Evolutionary conservation across 2,113 vertebrate species (phyloP), one percentile per base, ranked within the genome.

Genomic region (Onychorhynchus coronatus): DNA sequence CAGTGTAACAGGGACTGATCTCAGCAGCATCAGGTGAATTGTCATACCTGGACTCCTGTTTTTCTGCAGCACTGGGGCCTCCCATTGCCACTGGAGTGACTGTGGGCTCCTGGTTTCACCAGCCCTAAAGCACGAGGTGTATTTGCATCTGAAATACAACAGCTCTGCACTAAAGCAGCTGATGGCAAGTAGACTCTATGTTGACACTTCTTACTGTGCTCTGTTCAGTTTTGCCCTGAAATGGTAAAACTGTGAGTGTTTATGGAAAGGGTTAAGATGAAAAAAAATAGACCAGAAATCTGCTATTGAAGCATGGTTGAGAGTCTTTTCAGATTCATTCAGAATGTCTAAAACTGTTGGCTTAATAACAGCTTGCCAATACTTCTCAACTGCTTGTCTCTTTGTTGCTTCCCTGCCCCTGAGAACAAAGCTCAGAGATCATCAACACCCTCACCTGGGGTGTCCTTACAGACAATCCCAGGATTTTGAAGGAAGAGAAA

Each of bases 321-420:
- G 47, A 44, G 74, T 91, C 14, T 91, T 76, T 84, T 92, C 73
- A 87, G 35, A n/a, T 7, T 74, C 31, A 65, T 84, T 73, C 76
- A 86, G 44, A 85, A 87, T 84, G 44, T 86, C 56, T 80, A 24
- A 86, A 93, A 71, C 11, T 65, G 37, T 33, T 88, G 73, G 35
- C 47, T 92, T 92, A 94, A 77, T 75, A 93, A 78, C 66, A 95
- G 86, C 52, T 91, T 94, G 90, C 33, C 50, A 93, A 93, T 81
- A 46, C 53, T 95, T 93, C 68, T 72, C 61, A 95, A 53, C 31
- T 84, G 28, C 49, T 84, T 84, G 46, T 81, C 61, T 93, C 76
- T 91, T 46, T 92, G 44, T 78, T 89, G 56, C 61, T 72, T 92
- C 83, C 25, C 23, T 84, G 68, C 27, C 66, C 44, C 80, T 67